A percentile compares a stretch with the other conserved stretches of the same genome.
Conservation (phyloP, 2,888 invertebrate genomes). For the Macaria liturata region DNA sequence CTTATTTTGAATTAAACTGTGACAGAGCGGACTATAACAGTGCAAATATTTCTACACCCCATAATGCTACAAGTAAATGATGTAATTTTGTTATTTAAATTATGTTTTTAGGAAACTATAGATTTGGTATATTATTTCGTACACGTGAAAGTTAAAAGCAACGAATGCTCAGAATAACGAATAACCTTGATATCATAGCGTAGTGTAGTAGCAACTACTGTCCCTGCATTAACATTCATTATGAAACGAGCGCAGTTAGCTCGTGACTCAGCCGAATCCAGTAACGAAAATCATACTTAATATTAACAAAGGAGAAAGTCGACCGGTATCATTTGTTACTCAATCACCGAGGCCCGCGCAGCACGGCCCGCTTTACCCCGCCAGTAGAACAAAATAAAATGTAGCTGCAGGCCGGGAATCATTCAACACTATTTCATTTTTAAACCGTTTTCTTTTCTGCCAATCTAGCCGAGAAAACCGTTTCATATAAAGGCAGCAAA, state of each 20-base stretch:
- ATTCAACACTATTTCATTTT: constrained; percentile 25
- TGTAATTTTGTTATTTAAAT: no score
- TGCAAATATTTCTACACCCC: no score
- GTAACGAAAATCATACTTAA: constrained; percentile 29
- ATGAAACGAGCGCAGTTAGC: constrained; percentile 21
- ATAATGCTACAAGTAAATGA: no score
- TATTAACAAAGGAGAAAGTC: constrained; percentile 31
- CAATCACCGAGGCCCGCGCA: constrained; percentile 23
- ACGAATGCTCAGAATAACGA: no score
- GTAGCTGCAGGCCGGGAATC: constrained; percentile 20
- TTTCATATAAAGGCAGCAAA: constrained; percentile 1
- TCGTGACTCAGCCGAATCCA: constrained; percentile 21
- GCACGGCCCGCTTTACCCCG: constrained; percentile 19
- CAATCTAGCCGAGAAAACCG: constrained; percentile 10
- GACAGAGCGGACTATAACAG: no score
- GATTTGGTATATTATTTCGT: no score
- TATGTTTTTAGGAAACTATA: no score
- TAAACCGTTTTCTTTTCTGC: constrained; percentile 20
- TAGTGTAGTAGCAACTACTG: constrained; percentile 2
- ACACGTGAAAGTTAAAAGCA: no score
- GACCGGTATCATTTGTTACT: constrained; percentile 29
- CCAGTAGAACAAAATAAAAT: constrained; percentile 23
- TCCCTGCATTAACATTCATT: constrained; percentile 10
- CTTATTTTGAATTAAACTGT: no score
- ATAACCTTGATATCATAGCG: no score